Evolutionary conservation across 2,888 invertebrate genomes (phyloP).

Genomic region (Ophioninae sp.): DNA sequence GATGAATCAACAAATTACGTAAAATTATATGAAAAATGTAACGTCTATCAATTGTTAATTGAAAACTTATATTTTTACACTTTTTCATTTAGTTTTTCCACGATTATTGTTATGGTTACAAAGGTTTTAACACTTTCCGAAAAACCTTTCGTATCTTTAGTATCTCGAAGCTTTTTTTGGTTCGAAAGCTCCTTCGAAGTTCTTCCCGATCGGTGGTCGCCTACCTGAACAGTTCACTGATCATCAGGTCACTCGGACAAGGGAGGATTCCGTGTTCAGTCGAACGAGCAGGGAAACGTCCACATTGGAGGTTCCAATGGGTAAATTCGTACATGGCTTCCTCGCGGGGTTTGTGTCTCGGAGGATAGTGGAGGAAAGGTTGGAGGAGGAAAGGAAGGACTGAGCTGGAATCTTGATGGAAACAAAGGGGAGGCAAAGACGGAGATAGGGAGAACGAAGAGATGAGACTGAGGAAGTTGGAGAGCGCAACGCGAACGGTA

Average conservation of each 20-base stretch:
- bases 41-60: no score
- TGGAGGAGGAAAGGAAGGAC: slow-evolving; percentile 21
- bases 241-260: slow-evolving; percentile 17
- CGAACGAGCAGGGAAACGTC: slow-evolving; percentile 22
- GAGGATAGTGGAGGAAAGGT: background rate
- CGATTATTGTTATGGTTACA: background rate
- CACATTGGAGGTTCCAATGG: slow-evolving; percentile 44
- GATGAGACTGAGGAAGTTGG: slow-evolving; percentile 40
- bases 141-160: background rate
- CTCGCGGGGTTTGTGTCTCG: background rate
- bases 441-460: background rate
- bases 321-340: slow-evolving; percentile 43
- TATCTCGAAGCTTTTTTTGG: background rate
- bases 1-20: background rate
- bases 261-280: slow-evolving; percentile 14
- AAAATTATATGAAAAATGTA: background rate
- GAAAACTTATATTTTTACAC: no score
- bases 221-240: slow-evolving; percentile 26
- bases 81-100: background rate
- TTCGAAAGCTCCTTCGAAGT: background rate
- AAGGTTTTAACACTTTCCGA: background rate
- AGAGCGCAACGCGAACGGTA: background rate
- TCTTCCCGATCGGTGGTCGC: background rate
- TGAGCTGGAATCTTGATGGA: background rate
- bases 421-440: slow-evolving; percentile 12